Evolutionary conservation across 2,888 invertebrate species (phyloP).

Genomic region (Malthinus flaveolus): DNA sequence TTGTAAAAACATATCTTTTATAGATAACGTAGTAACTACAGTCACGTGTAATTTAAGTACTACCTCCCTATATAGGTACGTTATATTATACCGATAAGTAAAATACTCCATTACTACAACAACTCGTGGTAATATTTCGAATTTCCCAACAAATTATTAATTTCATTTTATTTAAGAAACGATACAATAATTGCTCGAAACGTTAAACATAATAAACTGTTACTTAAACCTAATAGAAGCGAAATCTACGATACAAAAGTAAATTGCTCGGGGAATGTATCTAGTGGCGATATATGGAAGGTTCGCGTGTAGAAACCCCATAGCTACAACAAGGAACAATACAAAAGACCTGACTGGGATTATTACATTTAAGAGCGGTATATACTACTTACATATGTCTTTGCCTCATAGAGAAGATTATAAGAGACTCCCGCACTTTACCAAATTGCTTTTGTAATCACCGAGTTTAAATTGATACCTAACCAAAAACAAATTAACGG

Average conservation of each 20-base stretch:
- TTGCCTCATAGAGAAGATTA: conserved; percentile 17
- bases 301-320: conserved; percentile 44
- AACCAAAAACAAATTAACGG: not conserved
- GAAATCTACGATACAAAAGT: conserved; percentile 31
- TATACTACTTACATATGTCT: conserved; percentile 27
- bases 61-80: no score
- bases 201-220: not conserved
- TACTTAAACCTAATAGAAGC: conserved; percentile 1
- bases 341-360: conserved; percentile 49
- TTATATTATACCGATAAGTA: no score
- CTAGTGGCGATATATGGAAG: conserved; percentile 19
- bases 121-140: no score
- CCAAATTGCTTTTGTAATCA: conserved; percentile 12
- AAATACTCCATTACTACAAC: no score
- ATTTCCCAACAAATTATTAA: no score
- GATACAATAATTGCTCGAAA: not conserved
- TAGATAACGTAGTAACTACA: conserved; percentile 6
- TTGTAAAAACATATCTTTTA: conserved; percentile 14
- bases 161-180: no score
- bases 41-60: not conserved
- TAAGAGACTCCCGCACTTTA: conserved; percentile 11
- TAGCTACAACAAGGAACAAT: conserved; percentile 43
- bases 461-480: not conserved
- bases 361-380: conserved; percentile 48
- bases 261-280: conserved; percentile 31